phyloP scores from a whole-genome alignment of 2,113 vertebrate species.

The Perca flavescens region DNA sequence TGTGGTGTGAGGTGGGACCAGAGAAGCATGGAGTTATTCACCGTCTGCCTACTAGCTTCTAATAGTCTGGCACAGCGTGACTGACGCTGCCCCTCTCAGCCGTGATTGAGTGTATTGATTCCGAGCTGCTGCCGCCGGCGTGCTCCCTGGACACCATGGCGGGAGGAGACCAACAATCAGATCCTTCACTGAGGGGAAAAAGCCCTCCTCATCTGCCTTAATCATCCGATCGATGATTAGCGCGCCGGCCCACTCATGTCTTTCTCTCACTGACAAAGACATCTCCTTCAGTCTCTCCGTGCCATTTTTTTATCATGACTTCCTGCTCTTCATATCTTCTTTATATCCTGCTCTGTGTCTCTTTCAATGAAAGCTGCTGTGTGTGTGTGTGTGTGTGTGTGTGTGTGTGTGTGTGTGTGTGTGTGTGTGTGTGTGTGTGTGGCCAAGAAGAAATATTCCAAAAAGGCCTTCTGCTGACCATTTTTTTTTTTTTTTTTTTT shows the following conservation, averaged over 20 bases:
- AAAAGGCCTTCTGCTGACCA: slow-evolving; percentile 57
- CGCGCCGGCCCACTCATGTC: slow-evolving; percentile 86
- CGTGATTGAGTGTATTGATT: slow-evolving; percentile 96
- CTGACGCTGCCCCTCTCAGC: slow-evolving; percentile 90
- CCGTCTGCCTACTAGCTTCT: slow-evolving; percentile 93
- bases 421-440: not conserved
- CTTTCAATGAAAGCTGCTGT: not conserved
- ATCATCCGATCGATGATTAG: slow-evolving; percentile 96
- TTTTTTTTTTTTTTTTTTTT: slow-evolving; percentile 44
- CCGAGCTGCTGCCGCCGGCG: slow-evolving; percentile 77
- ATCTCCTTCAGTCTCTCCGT: slow-evolving; percentile 71
- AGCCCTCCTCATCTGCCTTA: slow-evolving; percentile 96
- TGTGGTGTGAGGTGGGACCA: slow-evolving; percentile 85
- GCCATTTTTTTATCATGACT: slow-evolving; percentile 29
- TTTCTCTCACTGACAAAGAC: slow-evolving; percentile 87
- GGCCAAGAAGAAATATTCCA: slow-evolving; percentile 24
- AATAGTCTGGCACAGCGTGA: slow-evolving; percentile 93
- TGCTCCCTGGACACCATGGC: slow-evolving; percentile 84
- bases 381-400: not conserved
- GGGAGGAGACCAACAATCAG: slow-evolving; percentile 92
- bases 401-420: not conserved
- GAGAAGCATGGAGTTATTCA: slow-evolving; percentile 90
- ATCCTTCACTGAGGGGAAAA: slow-evolving; percentile 91
- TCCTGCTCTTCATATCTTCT: slow-evolving; percentile 68
- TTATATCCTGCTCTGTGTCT: slow-evolving; percentile 7